Evolutionary conservation across 2,797 vertebrate species (phyloP), one percentile per base, ranked within the genome.

Genomic region (Eulemur rubriventer): DNA sequence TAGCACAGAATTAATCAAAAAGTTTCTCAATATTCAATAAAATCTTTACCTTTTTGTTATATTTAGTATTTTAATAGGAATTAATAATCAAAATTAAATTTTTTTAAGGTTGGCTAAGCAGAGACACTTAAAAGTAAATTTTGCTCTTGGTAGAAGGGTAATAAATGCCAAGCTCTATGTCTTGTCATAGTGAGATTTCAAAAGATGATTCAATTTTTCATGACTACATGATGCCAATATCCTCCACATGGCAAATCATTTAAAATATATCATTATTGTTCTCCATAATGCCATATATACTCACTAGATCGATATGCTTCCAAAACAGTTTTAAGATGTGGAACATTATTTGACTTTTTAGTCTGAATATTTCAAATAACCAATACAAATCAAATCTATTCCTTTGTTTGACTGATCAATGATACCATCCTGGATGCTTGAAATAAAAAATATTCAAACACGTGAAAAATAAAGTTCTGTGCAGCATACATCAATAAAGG

Each of bases 61-160:
- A 83, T 94, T 90, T 85, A 65, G 28, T 89, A 65, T 89, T 73
- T 93, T 92, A 92, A 94, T 93, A 94, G 46, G 22, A 83, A 61
- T 61, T 95, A 83, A 90, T 95, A 61, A 83, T 80, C 1, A 92
- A 93, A 97, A 94, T 95, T 85, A 97, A 95, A 96, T 97, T 69
- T 67, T 89, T 96, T 89, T 94, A 96, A 95, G 52, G 48, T 91
- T 94, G 79, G 55, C 95, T 95, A 97, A 95, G 67, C 69, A 89
- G 69, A 79, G 28, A 5, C 22, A 76, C 76, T 93, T 96, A 82
- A 84, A 16, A 85, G 20, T 85, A 91, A 92, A 92, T 93, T 94
- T 79, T 95, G 35, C 30, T 92, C 73, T 92, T 95, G 20, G 63
- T 89, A 70, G 69, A 89, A 85, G 50, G 50, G 59, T 82, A 85